These are phyloP conservation scores for Gymnogyps californianus DNA, from an alignment of 2,113 vertebrate genomes.

Conservation along the genomic window DNA sequence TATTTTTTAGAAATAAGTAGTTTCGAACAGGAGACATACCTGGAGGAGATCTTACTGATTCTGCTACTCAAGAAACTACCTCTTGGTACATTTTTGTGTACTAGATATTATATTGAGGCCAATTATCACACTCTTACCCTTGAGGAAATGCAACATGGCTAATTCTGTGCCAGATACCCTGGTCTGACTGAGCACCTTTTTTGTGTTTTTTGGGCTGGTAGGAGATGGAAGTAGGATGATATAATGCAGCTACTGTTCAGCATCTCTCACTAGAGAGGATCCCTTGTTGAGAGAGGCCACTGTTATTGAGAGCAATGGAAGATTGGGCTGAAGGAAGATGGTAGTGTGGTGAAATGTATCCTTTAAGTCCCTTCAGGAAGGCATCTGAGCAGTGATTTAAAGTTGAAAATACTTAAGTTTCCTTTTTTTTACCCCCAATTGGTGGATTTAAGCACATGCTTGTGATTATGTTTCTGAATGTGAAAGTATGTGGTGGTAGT, in stretches of 20 bases:
- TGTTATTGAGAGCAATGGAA: not conserved
- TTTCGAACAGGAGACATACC: not conserved
- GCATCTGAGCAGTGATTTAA: not conserved
- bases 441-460: not conserved
- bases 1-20: not conserved
- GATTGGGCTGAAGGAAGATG: not conserved
- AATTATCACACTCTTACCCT: not conserved
- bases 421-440: accelerated
- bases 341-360: not conserved
- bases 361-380: not conserved
- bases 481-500: not conserved
- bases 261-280: not conserved
- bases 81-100: not conserved
- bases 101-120: not conserved
- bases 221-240: not conserved
- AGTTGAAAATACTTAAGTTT: not conserved
- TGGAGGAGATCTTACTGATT: not conserved
- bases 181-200: not conserved
- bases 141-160: not conserved
- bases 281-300: not conserved
- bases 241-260: not conserved
- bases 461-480: not conserved
- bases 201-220: not conserved
- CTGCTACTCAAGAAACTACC: not conserved
- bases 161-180: not conserved